Conservation (phyloP, 2,113 vertebrate species). For the Candoia aspera region DNA sequence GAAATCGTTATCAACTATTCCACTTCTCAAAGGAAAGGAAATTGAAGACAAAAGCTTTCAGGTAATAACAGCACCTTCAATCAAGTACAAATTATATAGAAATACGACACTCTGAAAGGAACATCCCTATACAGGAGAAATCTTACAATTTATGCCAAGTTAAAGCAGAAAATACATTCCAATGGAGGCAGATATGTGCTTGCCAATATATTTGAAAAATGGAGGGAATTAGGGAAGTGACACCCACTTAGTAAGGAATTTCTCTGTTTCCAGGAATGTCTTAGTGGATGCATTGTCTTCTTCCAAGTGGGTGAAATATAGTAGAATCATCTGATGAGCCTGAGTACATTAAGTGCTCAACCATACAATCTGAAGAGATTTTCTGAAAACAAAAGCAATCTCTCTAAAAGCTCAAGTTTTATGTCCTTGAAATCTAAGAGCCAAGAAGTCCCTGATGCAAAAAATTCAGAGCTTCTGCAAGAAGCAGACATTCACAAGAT, state of each 20-base stretch:
- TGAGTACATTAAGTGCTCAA: not conserved
- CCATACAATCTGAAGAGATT: not conserved
- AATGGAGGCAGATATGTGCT: not conserved
- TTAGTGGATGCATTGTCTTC: conserved; percentile 12
- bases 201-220: not conserved
- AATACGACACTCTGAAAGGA: conserved; percentile 2
- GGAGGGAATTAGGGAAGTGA: not conserved
- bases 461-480: not conserved
- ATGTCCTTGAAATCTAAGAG: conserved; percentile 20
- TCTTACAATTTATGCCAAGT: not conserved
- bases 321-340: not conserved
- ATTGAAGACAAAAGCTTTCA: not conserved
- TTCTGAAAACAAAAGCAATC: not conserved
- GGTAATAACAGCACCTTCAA: not conserved
- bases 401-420: not conserved
- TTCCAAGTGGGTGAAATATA: conserved; percentile 6
- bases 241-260: conserved; percentile 13
- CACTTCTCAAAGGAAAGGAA: not conserved
- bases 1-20: not conserved
- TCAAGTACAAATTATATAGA: not conserved
- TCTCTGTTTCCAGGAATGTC: not conserved
- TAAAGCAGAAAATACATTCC: conserved; percentile 20
- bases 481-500: not conserved
- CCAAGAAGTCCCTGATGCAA: not conserved
- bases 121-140: not conserved